A percentile compares a stretch with the other conserved stretches of the same genome.
Evolutionary conservation across 2,888 invertebrate genomes (phyloP).

Genomic region (Drosophila lacicola): DNA sequence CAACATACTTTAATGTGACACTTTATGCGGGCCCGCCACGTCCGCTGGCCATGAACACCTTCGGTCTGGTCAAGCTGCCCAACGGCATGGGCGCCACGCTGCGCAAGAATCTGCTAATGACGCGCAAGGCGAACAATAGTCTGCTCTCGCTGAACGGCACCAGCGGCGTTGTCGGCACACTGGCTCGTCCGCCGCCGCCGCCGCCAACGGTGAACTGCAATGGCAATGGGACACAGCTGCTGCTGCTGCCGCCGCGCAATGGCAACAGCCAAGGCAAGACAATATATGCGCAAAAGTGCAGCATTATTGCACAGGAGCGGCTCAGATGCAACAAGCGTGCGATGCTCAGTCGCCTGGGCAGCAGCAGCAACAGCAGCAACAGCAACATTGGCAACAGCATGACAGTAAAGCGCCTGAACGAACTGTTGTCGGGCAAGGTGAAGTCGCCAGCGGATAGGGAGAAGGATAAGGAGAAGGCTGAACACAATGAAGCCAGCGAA

Average conservation of each 20-base stretch:
- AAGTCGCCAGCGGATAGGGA: slow-evolving; percentile 56
- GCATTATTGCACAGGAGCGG: slow-evolving; percentile 67
- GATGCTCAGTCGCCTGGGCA: slow-evolving; percentile 42
- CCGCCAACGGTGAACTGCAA: slow-evolving; percentile 47
- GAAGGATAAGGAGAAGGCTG: slow-evolving; percentile 40
- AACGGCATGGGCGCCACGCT: slow-evolving; percentile 75
- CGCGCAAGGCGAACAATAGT: slow-evolving; percentile 82
- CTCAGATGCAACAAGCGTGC: slow-evolving; percentile 77
- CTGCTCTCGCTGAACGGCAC: slow-evolving; percentile 72
- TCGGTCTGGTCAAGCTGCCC: slow-evolving; percentile 80
- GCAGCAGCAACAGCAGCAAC: slow-evolving; percentile 6
- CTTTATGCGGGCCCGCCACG: slow-evolving; percentile 76
- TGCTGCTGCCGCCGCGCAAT: slow-evolving; percentile 45
- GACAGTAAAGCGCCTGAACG: slow-evolving; percentile 76
- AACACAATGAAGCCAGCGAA: slow-evolving; percentile 37
- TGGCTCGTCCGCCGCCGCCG: slow-evolving; percentile 65
- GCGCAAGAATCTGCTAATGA: slow-evolving; percentile 80
- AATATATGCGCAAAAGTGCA: slow-evolving; percentile 71
- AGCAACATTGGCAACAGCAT: slow-evolving; percentile 34
- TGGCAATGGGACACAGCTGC: slow-evolving; percentile 28
- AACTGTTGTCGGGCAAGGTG: slow-evolving; percentile 67
- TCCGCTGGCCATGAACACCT: slow-evolving; percentile 79
- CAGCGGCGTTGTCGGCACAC: slow-evolving; percentile 76
- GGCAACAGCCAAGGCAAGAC: slow-evolving; percentile 62
- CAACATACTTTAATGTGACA: slow-evolving; percentile 74